Evolutionary conservation across 2,888 invertebrate species (phyloP).

Genomic region (Ochropleura leucogaster): DNA sequence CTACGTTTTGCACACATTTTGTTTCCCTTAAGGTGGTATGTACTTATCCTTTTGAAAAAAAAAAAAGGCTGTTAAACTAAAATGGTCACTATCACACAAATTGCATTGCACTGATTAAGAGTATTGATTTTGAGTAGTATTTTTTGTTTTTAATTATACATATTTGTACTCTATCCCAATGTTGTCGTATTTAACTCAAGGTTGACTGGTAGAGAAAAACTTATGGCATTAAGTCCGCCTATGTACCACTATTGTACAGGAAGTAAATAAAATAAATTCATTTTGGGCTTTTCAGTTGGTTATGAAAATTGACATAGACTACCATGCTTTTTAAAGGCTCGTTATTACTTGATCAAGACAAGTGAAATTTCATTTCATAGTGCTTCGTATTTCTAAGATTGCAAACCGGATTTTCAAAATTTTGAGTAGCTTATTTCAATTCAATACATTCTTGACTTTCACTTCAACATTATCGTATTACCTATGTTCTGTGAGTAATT

Average conservation of each 20-base stretch:
- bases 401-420: neutral
- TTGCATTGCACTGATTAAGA: neutral
- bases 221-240: too few relatives aligned
- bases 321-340: neutral
- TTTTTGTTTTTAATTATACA: too few relatives aligned
- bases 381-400: neutral
- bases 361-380: neutral
- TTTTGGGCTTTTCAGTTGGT: neutral
- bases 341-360: neutral
- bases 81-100: too few relatives aligned
- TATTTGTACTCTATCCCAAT: too few relatives aligned
- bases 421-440: neutral
- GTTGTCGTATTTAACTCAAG: too few relatives aligned
- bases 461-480: neutral
- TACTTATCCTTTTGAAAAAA: neutral
- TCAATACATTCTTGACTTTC: neutral
- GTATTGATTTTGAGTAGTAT: neutral
- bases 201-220: too few relatives aligned
- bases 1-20: neutral
- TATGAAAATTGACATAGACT: neutral
- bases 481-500: too few relatives aligned
- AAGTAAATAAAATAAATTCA: too few relatives aligned
- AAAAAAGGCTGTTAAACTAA: too few relatives aligned
- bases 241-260: too few relatives aligned
- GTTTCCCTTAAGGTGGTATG: neutral